Evolutionary conservation across 64 coral and sea anemone species (phyloP).

Genomic region (Porites lutea): DNA sequence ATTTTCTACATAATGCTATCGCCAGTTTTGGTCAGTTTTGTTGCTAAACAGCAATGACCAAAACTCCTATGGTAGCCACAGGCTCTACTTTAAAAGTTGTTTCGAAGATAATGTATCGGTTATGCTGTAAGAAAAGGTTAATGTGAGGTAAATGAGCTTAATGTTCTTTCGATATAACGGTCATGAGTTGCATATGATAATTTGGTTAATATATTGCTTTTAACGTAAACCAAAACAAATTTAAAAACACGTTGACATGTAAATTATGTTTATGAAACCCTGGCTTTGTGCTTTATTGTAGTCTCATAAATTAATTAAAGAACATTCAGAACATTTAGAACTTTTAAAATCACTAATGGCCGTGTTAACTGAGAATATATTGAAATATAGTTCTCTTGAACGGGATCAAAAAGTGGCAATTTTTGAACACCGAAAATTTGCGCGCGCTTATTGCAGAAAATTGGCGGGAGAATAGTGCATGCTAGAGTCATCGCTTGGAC

Average conservation of each 20-base stretch:
- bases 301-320: background rate
- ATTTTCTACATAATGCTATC: too few relatives aligned
- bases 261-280: background rate
- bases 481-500: background rate
- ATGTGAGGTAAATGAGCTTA: background rate
- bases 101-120: background rate
- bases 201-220: background rate
- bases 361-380: background rate
- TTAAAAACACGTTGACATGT: background rate
- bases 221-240: background rate
- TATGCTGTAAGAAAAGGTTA: background rate
- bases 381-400: background rate
- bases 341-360: background rate
- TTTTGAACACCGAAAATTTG: background rate
- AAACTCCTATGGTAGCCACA: too few relatives aligned
- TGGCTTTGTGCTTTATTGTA: background rate
- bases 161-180: background rate
- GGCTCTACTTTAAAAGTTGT: background rate
- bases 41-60: background rate
- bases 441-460: background rate
- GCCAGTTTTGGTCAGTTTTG: background rate
- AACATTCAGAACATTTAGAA: background rate
- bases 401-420: too few relatives aligned
- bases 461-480: background rate
- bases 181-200: background rate